Evolutionary conservation across 2,113 vertebrate genomes (phyloP).

Genomic region (Pantherophis guttatus): DNA sequence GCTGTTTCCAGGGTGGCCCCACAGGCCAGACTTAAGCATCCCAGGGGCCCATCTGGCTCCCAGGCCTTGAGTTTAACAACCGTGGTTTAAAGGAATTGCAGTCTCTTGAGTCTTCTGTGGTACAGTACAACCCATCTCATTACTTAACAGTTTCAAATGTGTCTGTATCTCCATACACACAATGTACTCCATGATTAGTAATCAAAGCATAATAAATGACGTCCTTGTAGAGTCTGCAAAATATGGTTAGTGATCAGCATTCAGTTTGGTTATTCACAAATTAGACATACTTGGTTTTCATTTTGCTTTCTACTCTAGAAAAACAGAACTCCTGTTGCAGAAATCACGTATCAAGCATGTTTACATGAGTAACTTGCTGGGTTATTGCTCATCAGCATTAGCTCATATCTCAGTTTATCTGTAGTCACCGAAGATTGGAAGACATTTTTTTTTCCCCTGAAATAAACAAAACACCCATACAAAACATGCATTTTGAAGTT

Average conservation of each 20-base stretch:
- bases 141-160: neutral
- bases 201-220: neutral
- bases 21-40: no score
- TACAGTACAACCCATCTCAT: neutral
- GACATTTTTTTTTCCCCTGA: neutral
- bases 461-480: slow-evolving; percentile 4
- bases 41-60: no score
- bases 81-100: neutral
- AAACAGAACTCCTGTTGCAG: neutral
- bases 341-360: neutral
- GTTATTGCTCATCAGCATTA: neutral
- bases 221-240: neutral
- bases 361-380: neutral
- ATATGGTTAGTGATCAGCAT: neutral
- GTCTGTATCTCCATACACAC: neutral
- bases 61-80: no score
- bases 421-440: neutral
- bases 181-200: neutral
- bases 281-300: neutral
- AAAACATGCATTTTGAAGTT: neutral
- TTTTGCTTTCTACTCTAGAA: neutral
- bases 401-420: neutral
- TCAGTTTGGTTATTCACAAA: neutral
- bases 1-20: no score
- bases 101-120: neutral